Evolutionary conservation across 2,113 vertebrate species (phyloP).

Genomic region (Chrysochloris asiatica): DNA sequence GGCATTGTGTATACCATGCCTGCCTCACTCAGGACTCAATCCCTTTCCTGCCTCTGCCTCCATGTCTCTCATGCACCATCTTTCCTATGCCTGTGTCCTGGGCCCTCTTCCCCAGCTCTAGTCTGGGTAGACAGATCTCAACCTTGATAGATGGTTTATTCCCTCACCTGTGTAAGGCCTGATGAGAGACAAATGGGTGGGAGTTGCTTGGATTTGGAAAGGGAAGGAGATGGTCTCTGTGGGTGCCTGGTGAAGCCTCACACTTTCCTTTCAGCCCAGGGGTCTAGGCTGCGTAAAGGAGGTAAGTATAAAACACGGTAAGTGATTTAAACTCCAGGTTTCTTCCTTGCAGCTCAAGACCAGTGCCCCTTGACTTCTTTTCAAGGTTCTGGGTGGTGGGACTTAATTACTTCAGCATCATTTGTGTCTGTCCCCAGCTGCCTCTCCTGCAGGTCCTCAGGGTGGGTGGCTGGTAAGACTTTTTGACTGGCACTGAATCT

Average conservation of each 20-base stretch:
- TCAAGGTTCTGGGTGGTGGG: slow-evolving; percentile 31
- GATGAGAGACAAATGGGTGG: not conserved
- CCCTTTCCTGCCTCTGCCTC: not conserved
- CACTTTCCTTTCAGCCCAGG: slow-evolving; percentile 36
- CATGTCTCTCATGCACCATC: not conserved
- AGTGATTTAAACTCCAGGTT: slow-evolving; percentile 74
- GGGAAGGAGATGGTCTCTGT: not conserved
- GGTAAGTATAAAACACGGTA: slow-evolving; percentile 53
- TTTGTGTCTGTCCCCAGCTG: not conserved
- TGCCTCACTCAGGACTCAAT: not conserved
- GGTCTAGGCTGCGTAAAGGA: slow-evolving; percentile 62
- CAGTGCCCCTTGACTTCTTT: slow-evolving; percentile 57
- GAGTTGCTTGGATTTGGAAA: not conserved
- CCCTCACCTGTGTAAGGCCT: not conserved
- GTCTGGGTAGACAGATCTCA: not conserved
- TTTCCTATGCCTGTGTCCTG: not conserved
- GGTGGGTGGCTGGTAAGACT: not conserved
- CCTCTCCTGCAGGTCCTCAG: not conserved
- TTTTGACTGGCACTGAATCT: not conserved
- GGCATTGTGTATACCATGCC: not conserved
- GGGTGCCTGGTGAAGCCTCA: slow-evolving; percentile 52
- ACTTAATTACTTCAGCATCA: slow-evolving; percentile 42
- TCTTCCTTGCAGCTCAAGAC: slow-evolving; percentile 61
- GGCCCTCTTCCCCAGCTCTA: not conserved
- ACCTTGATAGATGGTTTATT: not conserved